These are phyloP conservation scores for Epirrhoe alternata DNA, from an alignment of 2,888 invertebrate genomes.

Conservation along the genomic window DNA sequence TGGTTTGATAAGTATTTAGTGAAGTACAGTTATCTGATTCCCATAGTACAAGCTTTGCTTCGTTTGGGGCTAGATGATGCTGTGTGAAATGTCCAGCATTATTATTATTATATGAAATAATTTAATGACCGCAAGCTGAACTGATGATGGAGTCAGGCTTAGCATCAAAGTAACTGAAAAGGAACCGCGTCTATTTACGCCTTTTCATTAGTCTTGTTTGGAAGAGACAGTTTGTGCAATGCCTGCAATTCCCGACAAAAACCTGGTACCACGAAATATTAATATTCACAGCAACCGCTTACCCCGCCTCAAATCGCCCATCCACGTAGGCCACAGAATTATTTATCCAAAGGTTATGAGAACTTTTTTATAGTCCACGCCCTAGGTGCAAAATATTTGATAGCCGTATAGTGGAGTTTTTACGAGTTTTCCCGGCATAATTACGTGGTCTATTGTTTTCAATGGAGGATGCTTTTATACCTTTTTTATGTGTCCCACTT, in stretches of 20 bases:
- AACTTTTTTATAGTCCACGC: slow-evolving; percentile 48
- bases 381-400: slow-evolving; percentile 77
- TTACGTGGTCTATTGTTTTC: slow-evolving; percentile 70
- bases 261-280: slow-evolving; percentile 16
- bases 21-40: too few relatives aligned
- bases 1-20: too few relatives aligned
- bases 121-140: too few relatives aligned
- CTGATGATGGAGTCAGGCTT: too few relatives aligned
- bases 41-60: too few relatives aligned
- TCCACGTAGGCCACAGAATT: slow-evolving; percentile 40
- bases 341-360: slow-evolving; percentile 42
- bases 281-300: slow-evolving; percentile 30
- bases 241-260: background rate
- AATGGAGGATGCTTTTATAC: slow-evolving; percentile 48
- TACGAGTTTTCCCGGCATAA: slow-evolving; percentile 65
- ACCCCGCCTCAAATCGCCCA: slow-evolving; percentile 25
- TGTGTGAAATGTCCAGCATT: too few relatives aligned
- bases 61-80: too few relatives aligned
- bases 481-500: slow-evolving; percentile 55
- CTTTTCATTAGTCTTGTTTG: too few relatives aligned
- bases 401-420: slow-evolving; percentile 62
- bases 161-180: too few relatives aligned
- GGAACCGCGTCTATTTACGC: too few relatives aligned
- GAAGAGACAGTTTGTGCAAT: background rate
- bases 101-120: too few relatives aligned